Percentiles rank a stretch among this genome's conserved stretches.
phyloP scores from a whole-genome alignment of 2,113 vertebrate genomes.

The Ceuthmochares aereus region DNA sequence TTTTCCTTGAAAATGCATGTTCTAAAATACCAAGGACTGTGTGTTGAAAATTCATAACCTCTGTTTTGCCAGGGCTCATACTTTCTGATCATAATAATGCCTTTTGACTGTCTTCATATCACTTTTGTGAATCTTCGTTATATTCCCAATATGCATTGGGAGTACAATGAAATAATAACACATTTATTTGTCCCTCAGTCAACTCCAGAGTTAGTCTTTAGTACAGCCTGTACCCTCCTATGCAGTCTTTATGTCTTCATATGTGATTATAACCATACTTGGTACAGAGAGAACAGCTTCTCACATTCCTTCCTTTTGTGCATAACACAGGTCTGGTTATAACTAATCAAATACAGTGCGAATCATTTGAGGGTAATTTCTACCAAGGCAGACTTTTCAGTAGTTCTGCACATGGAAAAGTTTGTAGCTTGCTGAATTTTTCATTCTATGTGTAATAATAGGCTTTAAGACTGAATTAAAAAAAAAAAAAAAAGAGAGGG shows the following conservation, averaged over 20 bases:
- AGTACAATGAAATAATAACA: neutral
- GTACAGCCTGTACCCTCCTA: neutral
- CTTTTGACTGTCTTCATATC: neutral
- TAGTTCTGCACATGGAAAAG: neutral
- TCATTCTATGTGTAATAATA: neutral
- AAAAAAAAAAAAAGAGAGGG: neutral
- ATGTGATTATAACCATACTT: neutral
- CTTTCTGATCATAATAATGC: neutral
- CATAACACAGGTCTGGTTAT: neutral
- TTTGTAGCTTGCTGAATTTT: neutral
- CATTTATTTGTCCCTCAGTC: neutral
- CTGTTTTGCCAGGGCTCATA: neutral
- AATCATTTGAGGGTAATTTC: neutral
- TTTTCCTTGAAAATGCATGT: neutral
- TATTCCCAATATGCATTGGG: neutral
- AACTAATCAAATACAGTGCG: neutral
- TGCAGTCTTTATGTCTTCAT: neutral
- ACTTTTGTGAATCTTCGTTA: neutral
- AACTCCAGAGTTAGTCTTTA: neutral
- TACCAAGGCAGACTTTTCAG: neutral
- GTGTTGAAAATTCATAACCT: neutral
- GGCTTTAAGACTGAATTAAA: neutral
- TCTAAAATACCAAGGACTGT: neutral
- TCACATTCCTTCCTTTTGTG: neutral
- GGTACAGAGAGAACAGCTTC: neutral